Base-by-base conservation (phyloP, 2,888 invertebrate species). In the Branchipolynoe longqiensis region DNA sequence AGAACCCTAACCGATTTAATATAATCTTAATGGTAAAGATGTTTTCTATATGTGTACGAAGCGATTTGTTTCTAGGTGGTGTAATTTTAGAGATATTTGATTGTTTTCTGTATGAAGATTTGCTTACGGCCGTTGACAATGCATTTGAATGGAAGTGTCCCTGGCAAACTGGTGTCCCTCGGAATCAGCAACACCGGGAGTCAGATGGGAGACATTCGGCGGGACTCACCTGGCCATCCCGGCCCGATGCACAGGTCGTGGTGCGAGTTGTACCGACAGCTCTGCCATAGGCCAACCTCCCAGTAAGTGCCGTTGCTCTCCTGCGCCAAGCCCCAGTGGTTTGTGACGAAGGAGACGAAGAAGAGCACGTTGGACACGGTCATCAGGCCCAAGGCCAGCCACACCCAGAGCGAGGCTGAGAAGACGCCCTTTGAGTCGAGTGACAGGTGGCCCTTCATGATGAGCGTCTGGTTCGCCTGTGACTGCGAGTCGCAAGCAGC, bases 251-350 rank as follows among this genome's bases (percentile, higher is more conserved):
- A 89, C 18, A 87, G 48, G 14, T 87, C 87, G 40, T 88, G 87
- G 0, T 74, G 41, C 12, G 78, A 54, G 8, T 78, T 41, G 25
- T 85, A 82, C 18, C 89, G 84, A 40, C 89, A 89, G 84, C 86
- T 86, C 81, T 87, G 86, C 89, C 89, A 89, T 14, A 89, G 81
- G 12, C 89, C 89, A 56, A 89, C 87, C 31, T 86, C 58, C 89
- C 89, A 89, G 40, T 81, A 82, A n/a, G 58, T 81, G 36, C 36
- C 58, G 31, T 69, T n/a, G 0, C 25, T n/a, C 12, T 36, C 28
- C 6, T 81, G 54, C 28, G 78, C 83, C 22, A 86, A 28, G 31
- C 87, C 88, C 88, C 88, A 88, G 33, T 78, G 62, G 40, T 85
- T 88, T 38, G 87, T 88, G 58, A 85, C 64, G 62, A 88, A 88